These are phyloP conservation scores for Circaetus cinerascens DNA, from an alignment of 2,113 vertebrate species.

Conservation along the genomic window DNA sequence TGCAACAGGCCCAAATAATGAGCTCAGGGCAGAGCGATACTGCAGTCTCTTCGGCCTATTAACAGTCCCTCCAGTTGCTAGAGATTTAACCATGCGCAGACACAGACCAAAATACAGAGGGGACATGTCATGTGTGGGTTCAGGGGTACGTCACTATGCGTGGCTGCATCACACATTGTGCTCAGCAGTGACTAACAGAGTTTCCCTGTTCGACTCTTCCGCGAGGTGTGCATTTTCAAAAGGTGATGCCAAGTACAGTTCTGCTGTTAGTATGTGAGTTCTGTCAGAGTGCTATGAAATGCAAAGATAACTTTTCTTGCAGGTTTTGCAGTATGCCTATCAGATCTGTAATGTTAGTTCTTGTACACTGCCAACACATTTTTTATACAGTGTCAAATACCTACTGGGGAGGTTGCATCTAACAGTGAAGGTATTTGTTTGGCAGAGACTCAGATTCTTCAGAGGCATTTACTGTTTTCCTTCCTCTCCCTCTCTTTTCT, in stretches of 20 bases:
- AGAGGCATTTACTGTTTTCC: background rate
- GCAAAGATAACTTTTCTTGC: background rate
- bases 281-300: background rate
- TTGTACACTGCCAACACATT: background rate
- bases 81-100: background rate
- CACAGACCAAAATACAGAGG: background rate
- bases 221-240: background rate
- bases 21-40: background rate
- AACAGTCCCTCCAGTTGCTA: background rate
- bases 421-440: background rate
- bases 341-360: background rate
- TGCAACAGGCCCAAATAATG: background rate
- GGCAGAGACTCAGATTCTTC: background rate
- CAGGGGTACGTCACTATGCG: rapidly evolving
- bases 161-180: background rate
- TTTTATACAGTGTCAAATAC: background rate
- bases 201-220: background rate
- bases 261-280: background rate
- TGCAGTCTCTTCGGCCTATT: background rate
- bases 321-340: background rate
- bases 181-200: background rate
- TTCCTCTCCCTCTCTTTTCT: background rate
- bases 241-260: background rate
- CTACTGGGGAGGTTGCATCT: background rate
- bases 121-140: background rate